Conservation (phyloP, 2,113 vertebrate genomes). For the Holacanthus passer region DNA sequence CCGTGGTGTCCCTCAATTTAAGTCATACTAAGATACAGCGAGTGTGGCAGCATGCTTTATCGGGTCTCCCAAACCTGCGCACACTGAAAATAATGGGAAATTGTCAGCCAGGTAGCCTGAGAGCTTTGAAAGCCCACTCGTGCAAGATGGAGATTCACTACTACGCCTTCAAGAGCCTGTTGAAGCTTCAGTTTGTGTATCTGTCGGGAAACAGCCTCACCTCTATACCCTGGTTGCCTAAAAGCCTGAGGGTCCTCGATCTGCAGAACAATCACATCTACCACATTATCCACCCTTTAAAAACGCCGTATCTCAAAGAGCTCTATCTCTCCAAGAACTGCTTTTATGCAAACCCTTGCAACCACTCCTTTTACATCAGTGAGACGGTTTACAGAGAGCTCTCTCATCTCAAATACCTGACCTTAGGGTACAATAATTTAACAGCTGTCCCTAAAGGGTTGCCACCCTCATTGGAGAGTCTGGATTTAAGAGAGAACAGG, state of each 20-base stretch:
- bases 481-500: conserved; percentile 84
- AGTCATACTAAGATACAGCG: conserved; percentile 71
- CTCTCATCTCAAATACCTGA: conserved; percentile 76
- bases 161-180: conserved; percentile 74
- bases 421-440: conserved; percentile 88
- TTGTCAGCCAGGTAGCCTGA: conserved; percentile 71
- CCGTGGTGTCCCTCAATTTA: conserved; percentile 76
- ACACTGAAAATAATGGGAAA: conserved; percentile 78
- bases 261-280: conserved; percentile 81
- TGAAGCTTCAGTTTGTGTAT: conserved; percentile 69
- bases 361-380: conserved; percentile 75
- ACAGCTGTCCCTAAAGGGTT: conserved; percentile 81
- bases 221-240: conserved; percentile 79
- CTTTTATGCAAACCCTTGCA: conserved; percentile 84
- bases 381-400: conserved; percentile 74
- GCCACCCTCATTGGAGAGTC: conserved; percentile 78
- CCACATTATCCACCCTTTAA: conserved; percentile 65
- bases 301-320: conserved; percentile 68
- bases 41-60: conserved; percentile 66
- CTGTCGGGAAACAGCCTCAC: conserved; percentile 84
- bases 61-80: conserved; percentile 77
- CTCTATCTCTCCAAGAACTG: conserved; percentile 82
- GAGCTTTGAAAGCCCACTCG: conserved; percentile 17
- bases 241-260: conserved; percentile 72
- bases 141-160: conserved; percentile 77